Percentiles rank a stretch among this genome's conserved stretches.
phyloP scores from a whole-genome alignment of 2,888 invertebrate species.

The Phania funesta region DNA sequence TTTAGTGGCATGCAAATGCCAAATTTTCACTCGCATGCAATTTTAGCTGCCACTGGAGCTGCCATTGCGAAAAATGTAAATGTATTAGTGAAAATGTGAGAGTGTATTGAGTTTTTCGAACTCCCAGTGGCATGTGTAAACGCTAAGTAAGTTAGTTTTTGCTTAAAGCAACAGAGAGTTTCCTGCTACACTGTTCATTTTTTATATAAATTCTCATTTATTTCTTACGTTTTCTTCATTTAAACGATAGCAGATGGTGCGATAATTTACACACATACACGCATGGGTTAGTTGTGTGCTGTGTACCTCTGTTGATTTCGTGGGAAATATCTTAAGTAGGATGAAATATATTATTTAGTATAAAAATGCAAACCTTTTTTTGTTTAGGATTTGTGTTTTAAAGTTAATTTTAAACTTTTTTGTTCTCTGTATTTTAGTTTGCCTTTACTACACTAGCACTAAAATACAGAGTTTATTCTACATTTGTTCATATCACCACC shows the following conservation, averaged over 20 bases:
- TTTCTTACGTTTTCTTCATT: slow-evolving; percentile 21
- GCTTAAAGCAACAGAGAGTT: slow-evolving; percentile 13
- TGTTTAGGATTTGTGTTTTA: slow-evolving; percentile 13
- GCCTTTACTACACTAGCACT: slow-evolving; percentile 6
- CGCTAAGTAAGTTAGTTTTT: not conserved
- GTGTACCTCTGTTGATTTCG: slow-evolving; percentile 27
- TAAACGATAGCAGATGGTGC: slow-evolving; percentile 39
- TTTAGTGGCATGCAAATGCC: no score
- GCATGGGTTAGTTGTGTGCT: not conserved
- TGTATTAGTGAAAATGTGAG: no score
- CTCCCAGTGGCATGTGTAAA: no score
- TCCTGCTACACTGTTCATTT: not conserved
- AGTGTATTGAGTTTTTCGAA: no score
- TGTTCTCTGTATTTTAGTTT: not conserved
- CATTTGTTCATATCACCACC: no score
- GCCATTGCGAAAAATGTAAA: no score
- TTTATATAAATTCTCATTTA: slow-evolving; percentile 17
- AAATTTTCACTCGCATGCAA: no score
- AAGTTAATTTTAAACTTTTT: slow-evolving; percentile 17
- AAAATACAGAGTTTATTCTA: no score
- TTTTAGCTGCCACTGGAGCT: no score
- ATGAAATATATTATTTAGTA: slow-evolving; percentile 63
- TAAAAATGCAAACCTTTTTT: slow-evolving; percentile 56
- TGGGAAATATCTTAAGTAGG: slow-evolving; percentile 65
- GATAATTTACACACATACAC: slow-evolving; percentile 17